Evolutionary conservation across 2,888 invertebrate genomes (phyloP), one percentile per base, ranked within the genome.

Genomic region (Cosmia trapezina): DNA sequence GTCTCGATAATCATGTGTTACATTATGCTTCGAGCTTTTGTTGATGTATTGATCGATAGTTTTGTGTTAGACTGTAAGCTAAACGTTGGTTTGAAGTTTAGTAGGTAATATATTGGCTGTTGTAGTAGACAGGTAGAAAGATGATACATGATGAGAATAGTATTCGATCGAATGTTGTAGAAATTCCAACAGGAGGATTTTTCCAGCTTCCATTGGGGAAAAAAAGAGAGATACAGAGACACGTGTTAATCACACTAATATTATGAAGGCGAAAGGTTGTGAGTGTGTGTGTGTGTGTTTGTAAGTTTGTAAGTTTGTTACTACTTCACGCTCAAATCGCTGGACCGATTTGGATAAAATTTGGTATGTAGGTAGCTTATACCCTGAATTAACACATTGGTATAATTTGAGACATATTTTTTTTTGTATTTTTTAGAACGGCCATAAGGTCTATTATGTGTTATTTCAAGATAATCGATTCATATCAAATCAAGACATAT

Each of bases 1-100:
- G 83, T 86, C 83, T 80, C 87, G 87, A 89, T 90, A 88, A 88
- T 88, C 89, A 86, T 87, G 84, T 86, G 87, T 88, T 88, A 87
- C 81, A 79, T 85, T 83, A 81, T 85, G 76, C 84, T 85, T 82
- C 73, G 67, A 83, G 69, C 76, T 81, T 82, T 83, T 81, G 71
- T 76, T 84, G 47, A 56, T 66, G 45, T 71, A 33, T 57, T 68
- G 70, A 73, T 78, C 45, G 64, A 61, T 49, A 28, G 60, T 47
- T 60, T 51, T 61, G 41, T 63, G 19, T 43, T 54, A 37, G 14
- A 33, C 6, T 37, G 6, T 45, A n/a, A 8, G 53, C 19, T 73
- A 59, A 33, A 64, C 5, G n/a, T 51, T 47, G 5, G 22, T 17
- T 45, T n/a, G 8, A 51, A 28, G 19, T 69, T 53, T 17, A 19